These are phyloP conservation scores for Melipona quadrifasciata DNA, from an alignment of 1,140 invertebrate genomes.

Conservation along the genomic window DNA sequence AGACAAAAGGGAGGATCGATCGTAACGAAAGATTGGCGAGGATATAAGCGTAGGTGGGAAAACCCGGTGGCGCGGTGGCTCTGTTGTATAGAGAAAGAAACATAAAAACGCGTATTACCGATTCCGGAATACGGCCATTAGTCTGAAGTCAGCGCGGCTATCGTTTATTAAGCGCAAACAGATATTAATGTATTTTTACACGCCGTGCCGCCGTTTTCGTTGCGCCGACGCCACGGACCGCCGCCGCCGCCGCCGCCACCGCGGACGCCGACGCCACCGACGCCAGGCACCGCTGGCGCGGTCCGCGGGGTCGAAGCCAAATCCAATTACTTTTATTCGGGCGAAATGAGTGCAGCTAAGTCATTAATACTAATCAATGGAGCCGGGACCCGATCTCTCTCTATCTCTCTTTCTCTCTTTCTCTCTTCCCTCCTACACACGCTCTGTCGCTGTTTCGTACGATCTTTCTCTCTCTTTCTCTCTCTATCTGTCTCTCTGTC, in stretches of 20 bases:
- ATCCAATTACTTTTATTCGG: slow-evolving; percentile 83
- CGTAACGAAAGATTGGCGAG: slow-evolving; percentile 47
- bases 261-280: slow-evolving; percentile 65
- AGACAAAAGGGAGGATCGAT: slow-evolving; percentile 49
- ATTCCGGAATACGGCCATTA: slow-evolving; percentile 81
- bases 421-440: neutral
- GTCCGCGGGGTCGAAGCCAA: slow-evolving; percentile 79
- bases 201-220: slow-evolving; percentile 70
- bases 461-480: neutral
- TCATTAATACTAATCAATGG: slow-evolving; percentile 83
- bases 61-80: neutral
- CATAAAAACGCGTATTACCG: slow-evolving; percentile 77
- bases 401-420: neutral
- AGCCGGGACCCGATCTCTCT: slow-evolving; percentile 48
- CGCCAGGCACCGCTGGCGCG: slow-evolving; percentile 65
- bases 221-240: slow-evolving; percentile 53
- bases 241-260: slow-evolving; percentile 52
- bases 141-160: slow-evolving; percentile 77
- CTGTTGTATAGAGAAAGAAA: slow-evolving; percentile 68
- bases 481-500: neutral
- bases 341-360: slow-evolving; percentile 82
- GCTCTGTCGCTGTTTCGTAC: neutral
- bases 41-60: slow-evolving; percentile 45
- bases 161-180: slow-evolving; percentile 82
- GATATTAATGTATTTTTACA: slow-evolving; percentile 83